These are phyloP conservation scores for Margarornis squamiger DNA, from an alignment of 2,797 vertebrate genomes.

Conservation along the genomic window DNA sequence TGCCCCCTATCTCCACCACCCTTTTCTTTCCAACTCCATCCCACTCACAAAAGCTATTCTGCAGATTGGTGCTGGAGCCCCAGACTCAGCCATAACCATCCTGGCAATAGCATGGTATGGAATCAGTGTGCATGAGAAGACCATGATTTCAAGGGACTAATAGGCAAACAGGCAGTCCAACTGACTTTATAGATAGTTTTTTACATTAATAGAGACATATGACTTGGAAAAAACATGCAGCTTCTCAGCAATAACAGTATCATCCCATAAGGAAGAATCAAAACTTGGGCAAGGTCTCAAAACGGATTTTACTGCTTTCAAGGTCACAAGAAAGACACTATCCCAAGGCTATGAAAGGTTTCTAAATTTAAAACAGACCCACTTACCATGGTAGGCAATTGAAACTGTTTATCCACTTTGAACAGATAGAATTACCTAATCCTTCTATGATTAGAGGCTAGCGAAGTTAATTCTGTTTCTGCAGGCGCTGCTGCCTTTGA, in stretches of 20 bases:
- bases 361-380: slow-evolving; percentile 48
- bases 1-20: fast-evolving
- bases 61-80: neutral
- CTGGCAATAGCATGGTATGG: fast-evolving
- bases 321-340: slow-evolving; percentile 24
- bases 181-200: neutral
- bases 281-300: neutral
- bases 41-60: neutral
- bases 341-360: neutral
- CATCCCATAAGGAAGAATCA: neutral
- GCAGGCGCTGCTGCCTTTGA: neutral
- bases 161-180: neutral
- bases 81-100: neutral
- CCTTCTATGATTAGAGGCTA: slow-evolving; percentile 32
- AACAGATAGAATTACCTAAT: slow-evolving; percentile 51
- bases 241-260: neutral
- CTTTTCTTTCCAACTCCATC: neutral
- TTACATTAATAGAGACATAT: neutral
- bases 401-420: slow-evolving; percentile 42
- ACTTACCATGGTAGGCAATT: slow-evolving; percentile 11
- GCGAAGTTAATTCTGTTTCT: slow-evolving; percentile 34
- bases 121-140: neutral
- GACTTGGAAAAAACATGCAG: neutral
- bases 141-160: neutral
- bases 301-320: neutral